These are phyloP conservation scores for Chrysomela aeneicollis DNA, from an alignment of 2,888 invertebrate species.

Conservation along the genomic window DNA sequence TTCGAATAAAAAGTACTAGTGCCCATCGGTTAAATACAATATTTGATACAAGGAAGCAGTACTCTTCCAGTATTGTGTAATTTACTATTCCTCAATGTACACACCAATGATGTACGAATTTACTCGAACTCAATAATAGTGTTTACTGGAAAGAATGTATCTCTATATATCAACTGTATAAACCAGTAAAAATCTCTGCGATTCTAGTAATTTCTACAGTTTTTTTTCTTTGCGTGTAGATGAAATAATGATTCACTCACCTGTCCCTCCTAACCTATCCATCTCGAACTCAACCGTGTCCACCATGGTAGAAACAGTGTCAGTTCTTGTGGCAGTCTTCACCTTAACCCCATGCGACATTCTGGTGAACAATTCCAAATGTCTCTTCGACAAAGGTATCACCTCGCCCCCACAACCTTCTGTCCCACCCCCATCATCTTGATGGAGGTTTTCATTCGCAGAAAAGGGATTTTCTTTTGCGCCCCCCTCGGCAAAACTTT, in stretches of 20 bases:
- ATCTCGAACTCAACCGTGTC: slow-evolving; percentile 53
- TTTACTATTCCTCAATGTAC: too few relatives aligned
- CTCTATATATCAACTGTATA: too few relatives aligned
- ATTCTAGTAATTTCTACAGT: too few relatives aligned
- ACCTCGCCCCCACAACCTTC: slow-evolving; percentile 42
- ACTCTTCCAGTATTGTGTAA: too few relatives aligned
- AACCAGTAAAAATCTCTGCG: too few relatives aligned
- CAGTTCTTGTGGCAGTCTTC: slow-evolving; percentile 53
- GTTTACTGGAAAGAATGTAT: too few relatives aligned
- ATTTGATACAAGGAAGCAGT: too few relatives aligned
- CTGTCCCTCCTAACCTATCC: slow-evolving; percentile 43
- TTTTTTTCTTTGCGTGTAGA: too few relatives aligned
- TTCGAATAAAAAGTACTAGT: too few relatives aligned
- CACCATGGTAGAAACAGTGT: slow-evolving; percentile 58
- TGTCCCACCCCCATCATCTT: slow-evolving; percentile 7
- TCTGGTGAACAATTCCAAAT: slow-evolving; percentile 53
- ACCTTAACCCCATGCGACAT: slow-evolving; percentile 44
- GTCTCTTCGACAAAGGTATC: slow-evolving; percentile 51
- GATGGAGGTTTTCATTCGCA: neutral
- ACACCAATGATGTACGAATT: too few relatives aligned
- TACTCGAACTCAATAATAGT: too few relatives aligned
- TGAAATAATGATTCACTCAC: slow-evolving; percentile 34
- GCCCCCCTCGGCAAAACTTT: slow-evolving; percentile 5
- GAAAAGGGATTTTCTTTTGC: neutral
- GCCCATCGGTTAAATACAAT: too few relatives aligned